Evolutionary conservation across 2,888 invertebrate genomes (phyloP), one percentile per base, ranked within the genome.

Genomic region (Labia minor): DNA sequence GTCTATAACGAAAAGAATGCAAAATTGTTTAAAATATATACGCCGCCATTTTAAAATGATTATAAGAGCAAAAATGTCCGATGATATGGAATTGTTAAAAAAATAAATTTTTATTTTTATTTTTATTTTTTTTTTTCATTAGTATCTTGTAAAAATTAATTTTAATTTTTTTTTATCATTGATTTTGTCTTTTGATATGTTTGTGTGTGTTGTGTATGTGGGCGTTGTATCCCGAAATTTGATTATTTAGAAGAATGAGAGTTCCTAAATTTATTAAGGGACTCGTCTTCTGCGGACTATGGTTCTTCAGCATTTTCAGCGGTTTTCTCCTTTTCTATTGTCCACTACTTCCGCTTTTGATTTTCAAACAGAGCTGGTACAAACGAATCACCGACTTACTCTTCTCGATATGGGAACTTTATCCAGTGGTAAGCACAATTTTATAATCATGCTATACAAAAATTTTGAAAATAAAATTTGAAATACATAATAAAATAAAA

Each of bases 341-440:
- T 74, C 90, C 91, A 26, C 77, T 86, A 68, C 77, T 89, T 72
- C 88, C 89, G 65, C 74, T 91, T 69, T 79, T 90, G 73, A 80
- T 90, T 69, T 74, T 90, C 70, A 86, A 84, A 73, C 89, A 89
- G 72, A 81, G 78, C 68, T 76, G 82, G 71, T 91, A 87, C 75
- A 81, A 90, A 74, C 82, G 81, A 75, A 75, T 85, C 49, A 85
- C 85, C 21, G 91, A 92, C 75, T 78, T 83, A 26, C 78, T 91
- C 64, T 87, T 91, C 74, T 86, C 87, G 8, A 82, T 87, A 68
- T 92, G 92, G 91, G 90, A 91, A 77, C 81, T 88, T 67, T 90
- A 89, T 77, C 88, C 90, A 66, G 88, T 90, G 76, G 91, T 91
- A 81, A 86, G 85, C 79, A 68, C 67, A 20, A 11, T 14, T n/a